phyloP scores from a whole-genome alignment of 2,888 invertebrate species.

The Tortrix viridana region DNA sequence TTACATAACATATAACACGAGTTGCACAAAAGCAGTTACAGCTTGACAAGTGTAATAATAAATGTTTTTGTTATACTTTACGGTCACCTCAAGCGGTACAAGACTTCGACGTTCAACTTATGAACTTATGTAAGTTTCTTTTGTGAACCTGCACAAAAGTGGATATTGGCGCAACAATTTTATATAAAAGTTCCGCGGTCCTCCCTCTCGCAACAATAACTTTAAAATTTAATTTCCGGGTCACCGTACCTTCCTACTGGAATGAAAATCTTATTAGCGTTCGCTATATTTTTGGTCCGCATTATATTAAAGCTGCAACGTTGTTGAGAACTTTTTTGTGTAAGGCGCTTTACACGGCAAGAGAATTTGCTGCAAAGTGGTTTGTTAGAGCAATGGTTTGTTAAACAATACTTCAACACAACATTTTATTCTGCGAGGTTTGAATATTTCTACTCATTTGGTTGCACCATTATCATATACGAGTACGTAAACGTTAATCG shows the following conservation, averaged over 20 bases:
- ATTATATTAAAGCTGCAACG: background rate
- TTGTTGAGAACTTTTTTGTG: too few species aligned
- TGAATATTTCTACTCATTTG: background rate
- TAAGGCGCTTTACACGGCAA: too few species aligned
- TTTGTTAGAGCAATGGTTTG: too few species aligned
- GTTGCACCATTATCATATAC: background rate
- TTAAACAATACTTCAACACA: background rate
- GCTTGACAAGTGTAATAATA: too few species aligned
- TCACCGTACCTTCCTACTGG: background rate
- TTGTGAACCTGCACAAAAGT: constrained; percentile 3
- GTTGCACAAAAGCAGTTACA: too few species aligned
- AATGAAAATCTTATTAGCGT: constrained; percentile 22
- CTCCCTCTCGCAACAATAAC: constrained; percentile 23
- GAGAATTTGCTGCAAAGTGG: too few species aligned
- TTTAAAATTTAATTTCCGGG: constrained; percentile 31
- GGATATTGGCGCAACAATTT: constrained; percentile 27
- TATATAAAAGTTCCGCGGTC: constrained; percentile 12
- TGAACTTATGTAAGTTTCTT: too few species aligned
- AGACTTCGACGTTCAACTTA: too few species aligned
- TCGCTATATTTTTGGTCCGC: constrained; percentile 9
- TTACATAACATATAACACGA: too few species aligned
- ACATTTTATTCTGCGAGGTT: too few species aligned
- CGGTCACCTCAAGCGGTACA: too few species aligned
- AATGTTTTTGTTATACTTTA: too few species aligned
- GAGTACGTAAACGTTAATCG: background rate